Evolutionary conservation across 2,113 vertebrate genomes (phyloP).

Genomic region (Dipodomys ordii): DNA sequence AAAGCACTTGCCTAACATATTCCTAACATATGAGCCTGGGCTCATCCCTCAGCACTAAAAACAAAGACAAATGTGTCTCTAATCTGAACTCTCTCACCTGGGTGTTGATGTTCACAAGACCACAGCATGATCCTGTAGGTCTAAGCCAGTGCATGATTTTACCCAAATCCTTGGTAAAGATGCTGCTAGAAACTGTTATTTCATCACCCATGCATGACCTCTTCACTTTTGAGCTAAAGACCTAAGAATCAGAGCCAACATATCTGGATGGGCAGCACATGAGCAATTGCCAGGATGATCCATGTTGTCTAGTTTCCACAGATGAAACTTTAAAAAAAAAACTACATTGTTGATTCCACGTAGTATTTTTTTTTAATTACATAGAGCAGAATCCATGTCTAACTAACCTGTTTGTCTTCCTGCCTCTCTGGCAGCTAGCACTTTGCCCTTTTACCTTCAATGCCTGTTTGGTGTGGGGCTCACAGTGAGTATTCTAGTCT

Average conservation of each 20-base stretch:
- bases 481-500: constrained; percentile 89
- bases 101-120: constrained; percentile 93
- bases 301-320: constrained; percentile 89
- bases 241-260: constrained; percentile 93
- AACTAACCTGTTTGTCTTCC: too few relatives aligned
- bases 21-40: background rate
- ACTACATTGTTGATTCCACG: too few relatives aligned
- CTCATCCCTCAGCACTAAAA: background rate
- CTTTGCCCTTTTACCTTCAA: constrained; percentile 89
- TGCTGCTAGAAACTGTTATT: constrained; percentile 95
- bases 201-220: constrained; percentile 93
- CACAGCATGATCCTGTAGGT: constrained; percentile 92
- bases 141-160: constrained; percentile 94
- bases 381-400: too few relatives aligned
- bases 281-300: constrained; percentile 91
- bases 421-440: constrained; percentile 53
- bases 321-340: constrained; percentile 45
- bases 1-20: background rate
- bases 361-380: too few relatives aligned
- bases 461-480: constrained; percentile 92
- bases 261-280: constrained; percentile 90
- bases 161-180: constrained; percentile 94
- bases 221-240: constrained; percentile 93
- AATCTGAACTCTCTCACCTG: constrained; percentile 92
- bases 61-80: constrained; percentile 87